A percentile compares a stretch with the other conserved stretches of the same genome.
These are phyloP conservation scores for Clinocottus analis DNA, from an alignment of 2,113 vertebrate species.

Conservation along the genomic window DNA sequence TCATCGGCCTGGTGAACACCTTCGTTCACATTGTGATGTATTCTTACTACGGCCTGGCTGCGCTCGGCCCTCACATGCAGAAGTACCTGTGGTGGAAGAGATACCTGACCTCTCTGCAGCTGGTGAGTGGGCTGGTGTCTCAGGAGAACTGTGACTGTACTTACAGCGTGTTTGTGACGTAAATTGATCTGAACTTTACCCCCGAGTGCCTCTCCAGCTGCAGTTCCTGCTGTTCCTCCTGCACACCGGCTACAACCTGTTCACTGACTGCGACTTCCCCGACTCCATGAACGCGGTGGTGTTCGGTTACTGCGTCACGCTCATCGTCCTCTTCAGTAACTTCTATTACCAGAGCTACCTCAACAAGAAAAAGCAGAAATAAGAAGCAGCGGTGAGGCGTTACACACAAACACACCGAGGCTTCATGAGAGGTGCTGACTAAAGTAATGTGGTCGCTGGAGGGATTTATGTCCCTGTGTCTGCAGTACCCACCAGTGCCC, in stretches of 20 bases:
- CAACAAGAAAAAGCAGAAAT: constrained; percentile 78
- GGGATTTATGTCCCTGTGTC: too few species aligned
- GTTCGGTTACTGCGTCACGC: constrained; percentile 80
- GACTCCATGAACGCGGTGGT: constrained; percentile 77
- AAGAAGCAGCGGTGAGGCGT: background rate
- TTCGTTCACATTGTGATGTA: constrained; percentile 85
- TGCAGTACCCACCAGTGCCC: constrained; percentile 40
- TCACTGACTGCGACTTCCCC: constrained; percentile 80
- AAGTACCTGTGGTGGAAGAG: constrained; percentile 85
- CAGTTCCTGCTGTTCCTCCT: constrained; percentile 82
- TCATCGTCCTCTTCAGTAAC: constrained; percentile 82
- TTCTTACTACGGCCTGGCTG: constrained; percentile 80
- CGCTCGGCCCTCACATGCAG: constrained; percentile 79
- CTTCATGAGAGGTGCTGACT: background rate
- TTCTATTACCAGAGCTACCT: constrained; percentile 81
- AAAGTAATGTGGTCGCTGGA: background rate
- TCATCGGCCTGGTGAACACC: constrained; percentile 83
- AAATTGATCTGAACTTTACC: background rate
- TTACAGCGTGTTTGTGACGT: background rate
- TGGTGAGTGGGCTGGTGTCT: constrained; percentile 75
- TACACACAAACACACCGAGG: background rate
- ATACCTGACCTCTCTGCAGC: constrained; percentile 84
- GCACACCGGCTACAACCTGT: constrained; percentile 82
- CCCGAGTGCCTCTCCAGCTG: constrained; percentile 65
- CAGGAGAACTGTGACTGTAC: background rate